phyloP scores from a whole-genome alignment of 2,797 vertebrate genomes.

The Sciurus vulgaris region DNA sequence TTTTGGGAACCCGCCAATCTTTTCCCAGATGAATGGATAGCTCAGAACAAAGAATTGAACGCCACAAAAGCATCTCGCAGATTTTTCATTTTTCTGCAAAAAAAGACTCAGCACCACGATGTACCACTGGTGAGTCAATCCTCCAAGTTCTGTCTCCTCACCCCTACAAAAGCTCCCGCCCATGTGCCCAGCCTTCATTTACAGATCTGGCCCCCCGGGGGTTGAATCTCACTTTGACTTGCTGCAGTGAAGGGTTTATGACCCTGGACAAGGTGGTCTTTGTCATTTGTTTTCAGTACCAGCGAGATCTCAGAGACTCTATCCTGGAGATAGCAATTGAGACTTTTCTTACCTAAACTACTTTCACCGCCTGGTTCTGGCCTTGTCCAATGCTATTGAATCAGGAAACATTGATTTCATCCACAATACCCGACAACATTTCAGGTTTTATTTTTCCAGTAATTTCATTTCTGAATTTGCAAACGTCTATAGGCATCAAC shows the following conservation, averaged over 20 bases:
- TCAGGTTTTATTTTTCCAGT: constrained; percentile 8
- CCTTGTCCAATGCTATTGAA: not conserved
- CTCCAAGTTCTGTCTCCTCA: not conserved
- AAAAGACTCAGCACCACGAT: not conserved
- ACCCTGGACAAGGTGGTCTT: not conserved
- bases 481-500: not conserved
- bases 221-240: not conserved
- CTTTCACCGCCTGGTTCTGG: not conserved
- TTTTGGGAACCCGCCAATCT: constrained; percentile 36
- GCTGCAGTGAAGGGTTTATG: not conserved
- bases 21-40: constrained; percentile 53
- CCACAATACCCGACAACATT: not conserved
- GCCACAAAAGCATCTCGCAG: fast-evolving
- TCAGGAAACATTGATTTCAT: not conserved
- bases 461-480: constrained; percentile 27
- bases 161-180: not conserved
- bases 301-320: not conserved
- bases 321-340: not conserved
- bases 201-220: not conserved
- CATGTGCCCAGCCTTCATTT: not conserved
- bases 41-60: not conserved
- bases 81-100: not conserved
- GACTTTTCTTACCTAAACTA: not conserved
- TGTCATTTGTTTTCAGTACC: not conserved
- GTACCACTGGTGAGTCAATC: not conserved